A percentile compares a stretch with the other conserved stretches of the same genome.
Conservation (phyloP, 2,888 invertebrate species). For the Lithosia quadra region DNA sequence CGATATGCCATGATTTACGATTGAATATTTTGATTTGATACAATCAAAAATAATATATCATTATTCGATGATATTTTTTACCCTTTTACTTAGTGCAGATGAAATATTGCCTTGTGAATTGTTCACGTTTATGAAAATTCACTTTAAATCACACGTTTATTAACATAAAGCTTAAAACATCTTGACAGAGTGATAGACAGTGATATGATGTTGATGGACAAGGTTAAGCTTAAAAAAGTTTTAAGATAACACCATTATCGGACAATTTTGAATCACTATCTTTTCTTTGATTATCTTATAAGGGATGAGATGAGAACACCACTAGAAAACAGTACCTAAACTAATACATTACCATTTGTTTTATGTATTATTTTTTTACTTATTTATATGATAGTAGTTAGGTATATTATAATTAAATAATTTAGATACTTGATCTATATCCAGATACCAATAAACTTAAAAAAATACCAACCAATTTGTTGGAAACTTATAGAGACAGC, state of each 20-base stretch:
- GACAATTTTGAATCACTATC: slow-evolving; percentile 16
- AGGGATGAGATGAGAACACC: slow-evolving; percentile 3
- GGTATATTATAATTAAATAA: slow-evolving; percentile 21
- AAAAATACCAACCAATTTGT: slow-evolving; percentile 39
- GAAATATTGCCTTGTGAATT: background rate
- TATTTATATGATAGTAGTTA: background rate
- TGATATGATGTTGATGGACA: slow-evolving; percentile 20
- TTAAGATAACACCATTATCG: slow-evolving; percentile 8
- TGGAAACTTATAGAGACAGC: slow-evolving; percentile 44
- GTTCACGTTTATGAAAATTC: background rate
- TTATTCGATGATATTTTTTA: background rate
- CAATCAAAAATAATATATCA: background rate
- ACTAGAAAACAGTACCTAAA: background rate
- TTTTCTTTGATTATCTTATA: background rate
- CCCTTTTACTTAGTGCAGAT: background rate
- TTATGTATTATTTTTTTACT: background rate
- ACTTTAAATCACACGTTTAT: slow-evolving; percentile 12
- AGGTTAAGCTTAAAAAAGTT: slow-evolving; percentile 12
- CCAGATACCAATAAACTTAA: slow-evolving; percentile 37
- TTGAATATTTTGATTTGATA: background rate
- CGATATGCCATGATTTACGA: slow-evolving; percentile 43
- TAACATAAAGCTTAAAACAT: slow-evolving; percentile 28
- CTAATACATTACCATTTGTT: background rate
- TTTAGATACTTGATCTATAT: slow-evolving; percentile 15
- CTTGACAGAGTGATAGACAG: slow-evolving; percentile 33